Evolutionary conservation across 2,888 invertebrate species (phyloP), one percentile per base, ranked within the genome.

Genomic region (Anarsia innoxiella): DNA sequence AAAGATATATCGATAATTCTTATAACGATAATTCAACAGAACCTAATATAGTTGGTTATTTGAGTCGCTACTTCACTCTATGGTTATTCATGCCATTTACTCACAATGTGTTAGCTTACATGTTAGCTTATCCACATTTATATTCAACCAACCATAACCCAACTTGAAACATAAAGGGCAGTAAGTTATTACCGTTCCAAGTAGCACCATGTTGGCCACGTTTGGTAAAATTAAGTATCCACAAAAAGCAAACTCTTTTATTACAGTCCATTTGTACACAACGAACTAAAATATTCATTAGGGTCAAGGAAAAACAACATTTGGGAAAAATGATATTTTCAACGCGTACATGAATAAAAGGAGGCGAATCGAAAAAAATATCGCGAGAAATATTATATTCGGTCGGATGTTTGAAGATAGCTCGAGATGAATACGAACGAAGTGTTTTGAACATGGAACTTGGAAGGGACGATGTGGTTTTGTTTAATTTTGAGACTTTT

Each of bases 321-420:
- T 36, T 15, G 34, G 36, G 40, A 38, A 30, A 30, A 29, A 34
- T 26, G 34, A 34, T 41, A 40, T 43, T 43, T 41, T 23, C 36
- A 36, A 31, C 36, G 36, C 36, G 34, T 26, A 26, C 33, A 43
- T 39, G 40, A 44, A 44, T 44, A 45, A 47, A 47, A 37, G 29
- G 34, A 40, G 38, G 33, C 27, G 23, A 28, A 37, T 31, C 30
- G 27, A 39, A 47, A 47, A 41, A 47, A 43, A 47, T 47, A 44
- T 46, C 45, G 33, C 34, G 30, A 19, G n/a, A 42, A 44, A 45
- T 47, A 45, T 47, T 42, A 47, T 42, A 47, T 45, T 47, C 34
- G n/a, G n/a, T n/a, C n/a, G 47, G 41, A 41, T 47, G 45, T 43
- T 47, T 45, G 45, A 42, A 30, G 41, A 43, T 39, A 31, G 36